Evolutionary conservation across 2,888 invertebrate genomes (phyloP).

Genomic region (Linnaemya tessellans): DNA sequence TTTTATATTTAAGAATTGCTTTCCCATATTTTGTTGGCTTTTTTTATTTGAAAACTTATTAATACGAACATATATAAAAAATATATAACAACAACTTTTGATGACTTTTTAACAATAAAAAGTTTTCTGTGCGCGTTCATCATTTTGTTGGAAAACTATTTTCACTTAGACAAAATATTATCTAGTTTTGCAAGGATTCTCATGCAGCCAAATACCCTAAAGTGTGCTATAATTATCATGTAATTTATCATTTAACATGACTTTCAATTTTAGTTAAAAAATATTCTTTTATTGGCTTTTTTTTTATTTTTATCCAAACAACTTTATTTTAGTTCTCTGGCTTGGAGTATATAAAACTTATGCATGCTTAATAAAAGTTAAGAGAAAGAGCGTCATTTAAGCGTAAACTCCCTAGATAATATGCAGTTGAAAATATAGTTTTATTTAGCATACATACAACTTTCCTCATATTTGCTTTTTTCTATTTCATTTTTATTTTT

Average conservation of each 20-base stretch:
- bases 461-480: slow-evolving; percentile 12
- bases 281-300: slow-evolving; percentile 28
- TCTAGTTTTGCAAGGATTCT: slow-evolving; percentile 24
- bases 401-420: slow-evolving; percentile 69
- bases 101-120: slow-evolving; percentile 28
- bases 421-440: slow-evolving; percentile 46
- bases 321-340: slow-evolving; percentile 7
- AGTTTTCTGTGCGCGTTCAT: not conserved
- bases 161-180: slow-evolving; percentile 32
- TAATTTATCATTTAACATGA: slow-evolving; percentile 72
- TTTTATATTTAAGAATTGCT: too few species aligned
- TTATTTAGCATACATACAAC: slow-evolving; percentile 38
- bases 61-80: not conserved
- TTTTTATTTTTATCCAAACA: not conserved
- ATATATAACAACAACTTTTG: slow-evolving; percentile 25
- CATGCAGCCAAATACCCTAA: slow-evolving; percentile 40
- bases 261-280: slow-evolving; percentile 53
- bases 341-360: slow-evolving; percentile 14
- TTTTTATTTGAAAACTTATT: not conserved
- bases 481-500: slow-evolving; percentile 18
- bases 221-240: slow-evolving; percentile 71
- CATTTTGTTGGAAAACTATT: slow-evolving; percentile 14
- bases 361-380: slow-evolving; percentile 52
- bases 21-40: not conserved
- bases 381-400: slow-evolving; percentile 55